phyloP scores from a whole-genome alignment of 2,797 vertebrate species.

The Eidolon dupreanum region DNA sequence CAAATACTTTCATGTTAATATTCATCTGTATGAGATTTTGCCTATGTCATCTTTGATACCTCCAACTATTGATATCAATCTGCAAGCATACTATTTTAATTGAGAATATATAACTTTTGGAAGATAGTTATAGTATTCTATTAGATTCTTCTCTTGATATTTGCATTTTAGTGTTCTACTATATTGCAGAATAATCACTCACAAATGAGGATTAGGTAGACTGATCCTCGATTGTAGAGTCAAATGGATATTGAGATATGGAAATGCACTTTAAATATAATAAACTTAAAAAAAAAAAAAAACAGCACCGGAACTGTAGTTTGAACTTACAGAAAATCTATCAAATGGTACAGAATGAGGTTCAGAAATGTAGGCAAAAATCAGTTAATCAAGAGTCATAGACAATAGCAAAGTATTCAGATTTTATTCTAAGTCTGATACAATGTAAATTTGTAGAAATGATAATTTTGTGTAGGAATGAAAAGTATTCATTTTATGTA shows the following conservation, averaged over 20 bases:
- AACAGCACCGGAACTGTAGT: neutral
- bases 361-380: too few species aligned
- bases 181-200: neutral
- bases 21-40: neutral
- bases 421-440: too few species aligned
- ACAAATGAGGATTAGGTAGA: neutral
- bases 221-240: neutral
- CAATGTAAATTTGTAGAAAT: too few species aligned
- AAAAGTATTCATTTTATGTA: neutral
- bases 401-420: too few species aligned
- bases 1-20: neutral
- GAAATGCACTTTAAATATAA: neutral
- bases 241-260: neutral
- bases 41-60: neutral
- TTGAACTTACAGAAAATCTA: neutral
- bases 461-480: neutral
- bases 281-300: neutral
- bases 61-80: neutral
- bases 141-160: neutral
- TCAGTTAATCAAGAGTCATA: too few species aligned
- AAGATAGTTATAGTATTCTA: neutral
- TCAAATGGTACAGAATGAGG: too few species aligned
- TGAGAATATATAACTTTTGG: neutral
- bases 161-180: neutral
- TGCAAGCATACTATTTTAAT: neutral